Conservation (phyloP, 2,113 vertebrate species). For the Rhinolophus ferrumequinum region DNA sequence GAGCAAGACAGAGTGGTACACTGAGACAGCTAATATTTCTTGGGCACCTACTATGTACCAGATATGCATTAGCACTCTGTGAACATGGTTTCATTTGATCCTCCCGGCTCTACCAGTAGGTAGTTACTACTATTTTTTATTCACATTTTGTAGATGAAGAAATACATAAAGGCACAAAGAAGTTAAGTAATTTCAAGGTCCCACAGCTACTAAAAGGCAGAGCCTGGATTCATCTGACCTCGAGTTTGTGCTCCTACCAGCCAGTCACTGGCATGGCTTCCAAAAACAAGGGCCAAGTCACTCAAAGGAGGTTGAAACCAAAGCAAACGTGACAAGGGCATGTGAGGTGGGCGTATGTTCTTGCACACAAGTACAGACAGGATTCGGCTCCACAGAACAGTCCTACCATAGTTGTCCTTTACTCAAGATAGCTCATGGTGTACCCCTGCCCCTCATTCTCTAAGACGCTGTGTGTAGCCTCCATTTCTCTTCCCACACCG, state of each 20-base stretch:
- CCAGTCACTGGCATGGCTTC: not conserved
- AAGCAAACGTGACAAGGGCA: not conserved
- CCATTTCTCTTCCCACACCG: not conserved
- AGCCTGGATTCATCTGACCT: not conserved
- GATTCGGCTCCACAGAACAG: not conserved
- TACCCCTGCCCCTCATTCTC: not conserved
- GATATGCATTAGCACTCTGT: not conserved
- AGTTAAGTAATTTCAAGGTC: not conserved
- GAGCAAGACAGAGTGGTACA: not conserved
- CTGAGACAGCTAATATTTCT: not conserved
- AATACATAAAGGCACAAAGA: not conserved
- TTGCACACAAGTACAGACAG: not conserved
- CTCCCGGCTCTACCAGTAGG: not conserved
- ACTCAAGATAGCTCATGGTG: not conserved
- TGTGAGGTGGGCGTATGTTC: not conserved
- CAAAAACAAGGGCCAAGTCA: not conserved
- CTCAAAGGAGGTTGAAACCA: not conserved
- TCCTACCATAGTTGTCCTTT: not conserved
- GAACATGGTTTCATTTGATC: not conserved
- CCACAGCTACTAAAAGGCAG: not conserved
- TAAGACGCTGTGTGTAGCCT: not conserved
- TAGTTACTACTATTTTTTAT: not conserved
- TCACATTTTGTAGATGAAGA: not conserved
- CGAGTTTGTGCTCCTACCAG: not conserved
- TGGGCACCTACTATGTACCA: not conserved